Evolutionary conservation across 2,888 invertebrate species (phyloP), one percentile per base, ranked within the genome.

Genomic region (Sarcophaga carnaria): DNA sequence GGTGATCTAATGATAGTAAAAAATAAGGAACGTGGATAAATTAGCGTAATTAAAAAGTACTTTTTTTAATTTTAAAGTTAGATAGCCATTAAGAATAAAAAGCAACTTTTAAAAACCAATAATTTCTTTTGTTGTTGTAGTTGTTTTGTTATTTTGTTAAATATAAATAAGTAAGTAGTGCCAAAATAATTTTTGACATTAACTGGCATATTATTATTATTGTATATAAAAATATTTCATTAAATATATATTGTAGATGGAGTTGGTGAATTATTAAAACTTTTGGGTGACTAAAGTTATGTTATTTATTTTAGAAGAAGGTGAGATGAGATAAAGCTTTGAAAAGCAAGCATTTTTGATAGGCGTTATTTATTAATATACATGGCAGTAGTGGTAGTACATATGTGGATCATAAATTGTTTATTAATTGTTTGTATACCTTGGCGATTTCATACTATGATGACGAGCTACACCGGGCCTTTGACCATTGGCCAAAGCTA

Each of bases 371-470:
- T 17, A 20, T 62, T n/a, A 20, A 62, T 22, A 62, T 80, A 37
- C 37, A 25, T 66, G 17, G 25, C 17, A 25, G 17, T 54, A 49
- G 70, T 60, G 67, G 17, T 62, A 59, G 14, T 37, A 59, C 20
- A 20, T 20, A 22, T 22, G 22, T 49, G 54, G 27, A 74, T 45
- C 45, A 47, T 71, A 49, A 71, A 62, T 67, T 54, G 25, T 47
- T 25, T 47, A 60, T 60, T 66, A 69, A 54, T 49, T 64, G 67
- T 80, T 88, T 81, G 20, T 90, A 89, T 91, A 97, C 93, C 97
- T 95, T 45, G 97, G 97, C 89, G 96, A 95, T 93, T 97, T 95
- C 97, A 97, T 97, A 93, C 97, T 97, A 92, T 97, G 97, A 89
- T 97, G 96, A 87, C 97, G 94, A 12, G 96, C 95, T 4, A 97